These are phyloP conservation scores for Lasiurus cinereus DNA, from an alignment of 2,113 vertebrate species.

Conservation along the genomic window DNA sequence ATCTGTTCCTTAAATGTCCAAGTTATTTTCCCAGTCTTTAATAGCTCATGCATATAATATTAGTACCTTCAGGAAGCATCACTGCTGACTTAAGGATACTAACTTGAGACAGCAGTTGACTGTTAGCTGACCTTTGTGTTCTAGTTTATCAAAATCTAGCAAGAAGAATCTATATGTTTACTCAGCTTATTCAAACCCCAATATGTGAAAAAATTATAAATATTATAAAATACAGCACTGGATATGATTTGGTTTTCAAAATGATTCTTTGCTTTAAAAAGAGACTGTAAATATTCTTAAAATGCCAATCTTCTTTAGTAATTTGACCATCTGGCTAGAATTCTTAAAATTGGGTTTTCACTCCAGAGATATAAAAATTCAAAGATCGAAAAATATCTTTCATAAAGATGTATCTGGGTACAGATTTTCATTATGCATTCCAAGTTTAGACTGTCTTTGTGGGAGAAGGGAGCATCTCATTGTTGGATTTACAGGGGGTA, in stretches of 20 bases:
- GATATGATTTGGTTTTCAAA: constrained; percentile 61
- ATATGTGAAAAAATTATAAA: constrained; percentile 13
- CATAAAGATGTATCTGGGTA: neutral
- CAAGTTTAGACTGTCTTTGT: neutral
- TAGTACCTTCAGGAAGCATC: neutral
- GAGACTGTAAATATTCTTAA: constrained; percentile 59
- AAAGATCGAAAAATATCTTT: constrained; percentile 52
- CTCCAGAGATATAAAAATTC: constrained; percentile 7
- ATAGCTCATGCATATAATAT: neutral
- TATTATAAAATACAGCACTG: neutral
- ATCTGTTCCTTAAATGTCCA: neutral
- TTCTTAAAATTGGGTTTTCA: constrained; percentile 65
- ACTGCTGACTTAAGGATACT: neutral
- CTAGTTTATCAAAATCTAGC: neutral
- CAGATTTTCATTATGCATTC: neutral
- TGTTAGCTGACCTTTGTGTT: neutral
- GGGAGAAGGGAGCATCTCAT: neutral
- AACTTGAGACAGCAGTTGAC: neutral
- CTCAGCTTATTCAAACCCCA: neutral
- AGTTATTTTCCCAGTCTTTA: neutral
- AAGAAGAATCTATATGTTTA: neutral
- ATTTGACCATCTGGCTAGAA: constrained; percentile 68
- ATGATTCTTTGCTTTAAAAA: constrained; percentile 44
- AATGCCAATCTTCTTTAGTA: constrained; percentile 57
- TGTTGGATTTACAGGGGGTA: neutral